These are phyloP conservation scores for Clarias magur DNA, from an alignment of 2,113 vertebrate species.

Conservation along the genomic window DNA sequence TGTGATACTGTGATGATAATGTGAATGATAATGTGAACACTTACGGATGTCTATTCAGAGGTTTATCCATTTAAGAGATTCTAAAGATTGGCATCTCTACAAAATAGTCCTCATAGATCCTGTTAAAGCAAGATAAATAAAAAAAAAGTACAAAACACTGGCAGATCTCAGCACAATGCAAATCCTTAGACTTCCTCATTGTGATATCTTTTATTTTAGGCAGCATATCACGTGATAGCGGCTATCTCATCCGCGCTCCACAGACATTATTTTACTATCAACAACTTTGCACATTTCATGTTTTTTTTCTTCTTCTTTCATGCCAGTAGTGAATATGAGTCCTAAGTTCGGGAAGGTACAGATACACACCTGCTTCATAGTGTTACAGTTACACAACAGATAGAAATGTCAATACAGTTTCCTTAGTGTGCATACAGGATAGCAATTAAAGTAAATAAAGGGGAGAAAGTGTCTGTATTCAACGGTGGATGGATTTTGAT, in stretches of 20 bases:
- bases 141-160: conserved; percentile 54
- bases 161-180: conserved; percentile 52
- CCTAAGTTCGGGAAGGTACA: neutral
- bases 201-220: conserved; percentile 28
- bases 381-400: neutral
- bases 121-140: conserved; percentile 45
- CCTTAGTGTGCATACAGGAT: neutral
- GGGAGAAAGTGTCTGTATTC: neutral
- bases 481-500: neutral
- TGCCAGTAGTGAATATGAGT: neutral
- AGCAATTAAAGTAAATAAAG: neutral
- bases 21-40: conserved; percentile 64
- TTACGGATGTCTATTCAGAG: conserved; percentile 67
- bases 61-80: conserved; percentile 54
- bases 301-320: neutral
- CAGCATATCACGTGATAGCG: neutral
- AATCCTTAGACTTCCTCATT: conserved; percentile 43
- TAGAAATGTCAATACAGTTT: neutral
- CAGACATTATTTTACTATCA: conserved; percentile 28
- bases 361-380: neutral
- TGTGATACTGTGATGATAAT: conserved; percentile 63
- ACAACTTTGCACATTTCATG: neutral
- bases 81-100: conserved; percentile 24
- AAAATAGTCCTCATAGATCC: conserved; percentile 7
- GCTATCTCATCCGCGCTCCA: conserved; percentile 7